These are phyloP conservation scores for Passer domesticus DNA, from an alignment of 2,113 vertebrate genomes.

Conservation along the genomic window DNA sequence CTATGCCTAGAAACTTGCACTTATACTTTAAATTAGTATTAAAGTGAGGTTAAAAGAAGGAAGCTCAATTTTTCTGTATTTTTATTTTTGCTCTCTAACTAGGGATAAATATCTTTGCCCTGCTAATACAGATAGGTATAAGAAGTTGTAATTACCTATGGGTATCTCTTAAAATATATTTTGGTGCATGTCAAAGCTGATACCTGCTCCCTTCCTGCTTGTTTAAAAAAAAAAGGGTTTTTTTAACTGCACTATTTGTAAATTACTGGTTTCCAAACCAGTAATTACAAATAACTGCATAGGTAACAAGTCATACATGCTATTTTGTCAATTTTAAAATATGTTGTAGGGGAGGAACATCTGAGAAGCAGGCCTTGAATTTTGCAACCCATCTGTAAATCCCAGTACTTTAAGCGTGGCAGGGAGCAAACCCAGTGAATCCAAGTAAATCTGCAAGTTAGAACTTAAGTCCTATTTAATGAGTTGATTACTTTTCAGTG, in stretches of 20 bases:
- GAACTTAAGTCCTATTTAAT: not conserved
- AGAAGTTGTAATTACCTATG: not conserved
- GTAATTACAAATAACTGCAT: not conserved
- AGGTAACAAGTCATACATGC: not conserved
- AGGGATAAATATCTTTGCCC: not conserved
- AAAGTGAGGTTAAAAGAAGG: not conserved
- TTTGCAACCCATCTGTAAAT: not conserved
- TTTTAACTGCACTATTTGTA: not conserved
- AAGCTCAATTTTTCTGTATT: not conserved
- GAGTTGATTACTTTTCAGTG: not conserved
- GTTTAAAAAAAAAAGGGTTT: not conserved
- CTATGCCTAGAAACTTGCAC: not conserved
- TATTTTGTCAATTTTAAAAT: not conserved
- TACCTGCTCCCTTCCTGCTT: not conserved
- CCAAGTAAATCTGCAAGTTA: not conserved
- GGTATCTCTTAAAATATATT: not conserved
- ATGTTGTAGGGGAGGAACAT: not conserved
- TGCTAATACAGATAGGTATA: not conserved
- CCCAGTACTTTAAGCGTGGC: not conserved
- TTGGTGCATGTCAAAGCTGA: not conserved
- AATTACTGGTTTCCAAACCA: not conserved
- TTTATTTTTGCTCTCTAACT: not conserved
- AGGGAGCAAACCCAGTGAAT: not conserved
- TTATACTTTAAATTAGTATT: not conserved
- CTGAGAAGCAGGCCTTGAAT: not conserved